Percentiles rank a stretch among this genome's conserved stretches.
phyloP scores from a whole-genome alignment of 2,113 vertebrate species.

The Passer montanus region DNA sequence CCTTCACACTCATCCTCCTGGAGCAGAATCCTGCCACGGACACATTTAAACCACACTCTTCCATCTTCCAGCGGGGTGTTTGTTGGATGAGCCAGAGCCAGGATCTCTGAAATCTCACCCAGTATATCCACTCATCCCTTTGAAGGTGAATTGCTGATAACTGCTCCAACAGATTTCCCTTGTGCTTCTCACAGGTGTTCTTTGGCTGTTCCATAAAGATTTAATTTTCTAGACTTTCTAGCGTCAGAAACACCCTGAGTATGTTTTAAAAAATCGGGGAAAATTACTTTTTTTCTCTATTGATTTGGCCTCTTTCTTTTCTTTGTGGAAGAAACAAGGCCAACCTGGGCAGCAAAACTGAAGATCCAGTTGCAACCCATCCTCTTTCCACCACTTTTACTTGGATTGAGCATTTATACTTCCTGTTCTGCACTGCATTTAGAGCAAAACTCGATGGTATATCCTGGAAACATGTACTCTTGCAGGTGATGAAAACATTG shows the following conservation, averaged over 20 bases:
- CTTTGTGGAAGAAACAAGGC: not conserved
- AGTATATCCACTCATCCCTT: not conserved
- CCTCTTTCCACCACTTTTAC: not conserved
- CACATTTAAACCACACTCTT: not conserved
- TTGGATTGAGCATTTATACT: not conserved
- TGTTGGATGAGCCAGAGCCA: not conserved
- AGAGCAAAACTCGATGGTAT: not conserved
- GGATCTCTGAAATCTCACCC: not conserved
- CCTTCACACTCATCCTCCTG: not conserved
- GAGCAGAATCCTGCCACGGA: not conserved
- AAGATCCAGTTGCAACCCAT: not conserved
- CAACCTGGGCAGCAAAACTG: not conserved
- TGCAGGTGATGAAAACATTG: not conserved
- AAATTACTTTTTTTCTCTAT: not conserved
- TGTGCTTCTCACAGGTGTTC: not conserved
- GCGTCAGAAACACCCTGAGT: not conserved
- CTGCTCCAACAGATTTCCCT: not conserved
- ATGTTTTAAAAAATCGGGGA: rapidly evolving
- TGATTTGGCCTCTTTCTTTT: not conserved
- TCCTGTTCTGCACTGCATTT: not conserved
- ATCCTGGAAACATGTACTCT: not conserved
- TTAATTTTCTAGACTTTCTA: not conserved
- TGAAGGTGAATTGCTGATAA: not conserved
- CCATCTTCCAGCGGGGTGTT: not conserved
- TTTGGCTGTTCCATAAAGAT: not conserved